These are phyloP conservation scores for Thunnus thynnus DNA, from an alignment of 2,113 vertebrate genomes.

Conservation along the genomic window DNA sequence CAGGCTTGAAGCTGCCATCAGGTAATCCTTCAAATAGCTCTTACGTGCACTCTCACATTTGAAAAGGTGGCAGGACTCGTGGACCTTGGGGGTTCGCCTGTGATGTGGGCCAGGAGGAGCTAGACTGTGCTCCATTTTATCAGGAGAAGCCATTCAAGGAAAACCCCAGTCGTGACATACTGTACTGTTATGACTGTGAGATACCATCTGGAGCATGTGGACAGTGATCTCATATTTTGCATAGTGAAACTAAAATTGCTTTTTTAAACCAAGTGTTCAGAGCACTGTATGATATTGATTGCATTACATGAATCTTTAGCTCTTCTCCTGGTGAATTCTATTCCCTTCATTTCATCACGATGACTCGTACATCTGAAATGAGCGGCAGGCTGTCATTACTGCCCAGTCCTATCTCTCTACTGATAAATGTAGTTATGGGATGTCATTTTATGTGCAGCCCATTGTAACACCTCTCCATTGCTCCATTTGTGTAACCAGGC, in stretches of 20 bases:
- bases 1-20: constrained; percentile 64
- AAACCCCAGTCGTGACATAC: constrained; percentile 27
- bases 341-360: background rate
- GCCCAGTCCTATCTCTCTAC: constrained; percentile 35
- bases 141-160: constrained; percentile 41
- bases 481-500: constrained; percentile 84
- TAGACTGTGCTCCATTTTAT: constrained; percentile 39
- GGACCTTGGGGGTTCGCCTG: constrained; percentile 70
- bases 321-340: background rate
- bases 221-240: constrained; percentile 7
- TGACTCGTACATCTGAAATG: constrained; percentile 28
- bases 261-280: background rate
- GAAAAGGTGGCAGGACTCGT: constrained; percentile 72
- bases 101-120: constrained; percentile 77
- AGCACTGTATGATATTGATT: background rate
- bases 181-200: background rate
- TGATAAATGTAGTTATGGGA: constrained; percentile 72
- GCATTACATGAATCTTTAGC: background rate
- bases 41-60: constrained; percentile 79
- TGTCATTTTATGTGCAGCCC: constrained; percentile 76
- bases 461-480: constrained; percentile 79
- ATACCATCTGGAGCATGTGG: constrained; percentile 10
- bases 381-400: constrained; percentile 49
- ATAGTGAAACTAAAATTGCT: constrained; percentile 8
- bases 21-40: constrained; percentile 81